Conservation (phyloP, 2,888 invertebrate species). For the Byasa hedistus region DNA sequence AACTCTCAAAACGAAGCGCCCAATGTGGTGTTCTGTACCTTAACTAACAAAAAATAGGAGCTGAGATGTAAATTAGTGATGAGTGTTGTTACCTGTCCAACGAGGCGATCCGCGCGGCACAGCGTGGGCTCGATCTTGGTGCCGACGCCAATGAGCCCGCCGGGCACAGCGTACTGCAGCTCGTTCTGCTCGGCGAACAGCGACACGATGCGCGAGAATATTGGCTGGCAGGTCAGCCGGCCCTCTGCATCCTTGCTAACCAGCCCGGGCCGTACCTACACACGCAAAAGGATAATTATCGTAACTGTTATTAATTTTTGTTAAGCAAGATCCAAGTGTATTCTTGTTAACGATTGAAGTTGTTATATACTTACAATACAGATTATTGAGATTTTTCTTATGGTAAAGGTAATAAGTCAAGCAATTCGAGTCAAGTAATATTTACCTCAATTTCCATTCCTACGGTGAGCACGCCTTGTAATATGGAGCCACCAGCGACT, state of each 20-base stretch:
- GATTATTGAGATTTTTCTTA: too few relatives aligned
- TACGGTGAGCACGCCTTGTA: slow-evolving; percentile 96
- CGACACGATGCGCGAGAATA: slow-evolving; percentile 97
- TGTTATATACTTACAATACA: too few relatives aligned
- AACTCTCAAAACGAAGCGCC: too few relatives aligned
- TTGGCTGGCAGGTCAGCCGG: slow-evolving; percentile 96
- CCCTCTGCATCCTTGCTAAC: slow-evolving; percentile 98
- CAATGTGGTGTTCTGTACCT: too few relatives aligned
- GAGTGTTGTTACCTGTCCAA: slow-evolving; percentile 86
- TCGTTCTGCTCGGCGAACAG: slow-evolving; percentile 99
- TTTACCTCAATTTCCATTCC: slow-evolving; percentile 98
- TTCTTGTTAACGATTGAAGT: too few relatives aligned
- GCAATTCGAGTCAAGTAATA: not conserved
- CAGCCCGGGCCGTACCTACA: slow-evolving; percentile 91
- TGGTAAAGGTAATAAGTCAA: too few relatives aligned
- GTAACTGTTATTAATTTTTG: too few relatives aligned
- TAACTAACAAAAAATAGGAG: too few relatives aligned
- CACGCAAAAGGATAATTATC: too few relatives aligned
- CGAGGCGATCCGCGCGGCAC: slow-evolving; percentile 98
- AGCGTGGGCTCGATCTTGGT: slow-evolving; percentile 99
- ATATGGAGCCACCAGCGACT: slow-evolving; percentile 98
- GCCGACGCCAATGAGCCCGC: slow-evolving; percentile 99
- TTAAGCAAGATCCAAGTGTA: too few relatives aligned
- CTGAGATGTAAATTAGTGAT: too few relatives aligned
- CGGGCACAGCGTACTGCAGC: slow-evolving; percentile 98